Base-by-base conservation (phyloP, 1,140 invertebrate genomes). In the Drosophila hydei region DNA sequence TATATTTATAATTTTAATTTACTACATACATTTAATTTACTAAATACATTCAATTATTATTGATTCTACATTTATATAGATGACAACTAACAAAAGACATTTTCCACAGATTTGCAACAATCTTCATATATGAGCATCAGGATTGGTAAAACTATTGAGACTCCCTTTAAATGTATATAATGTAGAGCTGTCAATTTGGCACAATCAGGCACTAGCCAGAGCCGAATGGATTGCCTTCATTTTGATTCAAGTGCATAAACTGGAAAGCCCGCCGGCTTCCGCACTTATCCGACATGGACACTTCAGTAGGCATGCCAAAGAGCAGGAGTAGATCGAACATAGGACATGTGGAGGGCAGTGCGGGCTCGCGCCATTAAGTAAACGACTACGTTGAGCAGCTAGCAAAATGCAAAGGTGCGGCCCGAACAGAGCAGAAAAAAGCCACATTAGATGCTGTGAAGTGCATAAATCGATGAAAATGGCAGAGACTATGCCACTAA, bases 381-480 rank as follows among this genome's bases (percentile, higher is more conserved):
- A 79, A 79, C 67, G 80, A 72, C 30, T 33, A 8, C 72, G 40
- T 21, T 27, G 55, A n/a, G 21, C 11, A 59, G 25, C 68, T 59
- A 48, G 48, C 56, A 19, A 62, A 68, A 64, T 52, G 59, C 70
- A 69, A 75, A 64, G 64, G 58, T 58, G 59, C 33, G 38, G 33
- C 9, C 40, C 33, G 62, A 45, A 58, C 70, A 36, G 21, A 51
- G 18, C 14, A 40, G 9, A 8, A 47, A 47, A 47, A 27, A 61
- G 25, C 65, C 70, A 81, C 83, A 81, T 87, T 81, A 77, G 77
- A 85, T 77, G 81, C 78, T 81, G 75, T 77, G 75, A 81, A 85
- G 75, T 87, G 83, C 78, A 88, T 87, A 87, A 87, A 87, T 87
- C 81, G 81, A 87, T 87, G 81, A 75, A 72, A 80, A 81, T 87